Evolutionary conservation across 2,797 vertebrate species (phyloP).

Genomic region (Xenentodon cancila): DNA sequence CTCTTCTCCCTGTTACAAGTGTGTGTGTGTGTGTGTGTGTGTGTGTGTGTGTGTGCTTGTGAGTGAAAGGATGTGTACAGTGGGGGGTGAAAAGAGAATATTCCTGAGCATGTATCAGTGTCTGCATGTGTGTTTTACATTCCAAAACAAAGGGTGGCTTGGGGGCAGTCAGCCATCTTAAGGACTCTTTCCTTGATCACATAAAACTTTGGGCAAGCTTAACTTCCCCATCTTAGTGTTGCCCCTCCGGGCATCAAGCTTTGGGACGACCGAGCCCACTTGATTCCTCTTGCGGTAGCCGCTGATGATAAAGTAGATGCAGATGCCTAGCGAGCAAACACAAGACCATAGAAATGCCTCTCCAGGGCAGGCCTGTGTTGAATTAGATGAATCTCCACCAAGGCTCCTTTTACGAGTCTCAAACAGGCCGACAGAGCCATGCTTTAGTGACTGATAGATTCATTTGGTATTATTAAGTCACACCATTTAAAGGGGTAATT

Average conservation of each 20-base stretch:
- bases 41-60: slow-evolving; percentile 23
- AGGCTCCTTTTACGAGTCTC: slow-evolving; percentile 59
- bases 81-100: slow-evolving; percentile 33
- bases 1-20: slow-evolving; percentile 47
- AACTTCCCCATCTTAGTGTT: slow-evolving; percentile 54
- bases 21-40: slow-evolving; percentile 16
- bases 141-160: slow-evolving; percentile 58
- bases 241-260: slow-evolving; percentile 47
- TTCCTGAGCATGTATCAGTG: slow-evolving; percentile 29
- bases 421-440: slow-evolving; percentile 55
- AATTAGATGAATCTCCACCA: slow-evolving; percentile 68
- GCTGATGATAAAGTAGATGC: slow-evolving; percentile 76
- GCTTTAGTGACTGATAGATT: slow-evolving; percentile 75
- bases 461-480: slow-evolving; percentile 75
- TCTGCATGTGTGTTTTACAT: slow-evolving; percentile 62
- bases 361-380: slow-evolving; percentile 60
- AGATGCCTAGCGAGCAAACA: slow-evolving; percentile 73
- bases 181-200: slow-evolving; percentile 56
- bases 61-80: slow-evolving; percentile 19
- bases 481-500: slow-evolving; percentile 70
- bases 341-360: slow-evolving; percentile 59
- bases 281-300: slow-evolving; percentile 70
- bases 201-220: slow-evolving; percentile 52
- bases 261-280: slow-evolving; percentile 60
- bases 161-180: slow-evolving; percentile 65